phyloP scores from a whole-genome alignment of 1,140 invertebrate species.

The Anastrepha obliqua region DNA sequence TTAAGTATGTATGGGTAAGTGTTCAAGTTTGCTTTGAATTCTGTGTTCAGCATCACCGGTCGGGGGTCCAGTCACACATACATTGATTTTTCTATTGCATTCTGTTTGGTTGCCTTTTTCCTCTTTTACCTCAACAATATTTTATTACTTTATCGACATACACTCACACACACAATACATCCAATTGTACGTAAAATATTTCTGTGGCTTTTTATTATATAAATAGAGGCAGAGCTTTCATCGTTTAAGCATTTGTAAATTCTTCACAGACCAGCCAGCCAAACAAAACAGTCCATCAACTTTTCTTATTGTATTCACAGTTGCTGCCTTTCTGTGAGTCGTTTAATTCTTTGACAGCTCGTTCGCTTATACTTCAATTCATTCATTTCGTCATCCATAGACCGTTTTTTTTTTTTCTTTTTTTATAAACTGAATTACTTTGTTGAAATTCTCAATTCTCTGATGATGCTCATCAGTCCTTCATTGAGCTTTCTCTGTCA shows the following conservation, averaged over 20 bases:
- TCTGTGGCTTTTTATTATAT: slow-evolving; percentile 14
- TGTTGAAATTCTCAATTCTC: slow-evolving; percentile 17
- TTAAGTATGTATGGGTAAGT: not conserved
- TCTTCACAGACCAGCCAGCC: not conserved
- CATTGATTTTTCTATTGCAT: not conserved
- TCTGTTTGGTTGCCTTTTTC: not conserved
- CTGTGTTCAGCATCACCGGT: not conserved
- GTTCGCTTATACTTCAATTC: slow-evolving; percentile 1
- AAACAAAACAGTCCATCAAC: not conserved
- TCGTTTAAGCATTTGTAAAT: slow-evolving; percentile 36
- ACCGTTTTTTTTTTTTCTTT: not conserved
- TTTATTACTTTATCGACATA: not conserved
- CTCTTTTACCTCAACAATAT: not conserved
- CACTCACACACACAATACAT: not conserved
- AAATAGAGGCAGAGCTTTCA: slow-evolving; percentile 22
- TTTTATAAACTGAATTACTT: not conserved
- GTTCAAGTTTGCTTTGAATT: not conserved
- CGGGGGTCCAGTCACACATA: not conserved
- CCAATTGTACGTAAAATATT: not conserved
- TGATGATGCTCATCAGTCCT: not conserved
- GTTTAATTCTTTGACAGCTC: slow-evolving; percentile 31
- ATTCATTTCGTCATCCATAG: not conserved
- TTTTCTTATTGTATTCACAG: not conserved
- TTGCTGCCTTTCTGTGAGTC: not conserved
- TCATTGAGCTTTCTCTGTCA: not conserved